Conservation (phyloP, 2,888 invertebrate species). For the Chironomus tentans region DNA sequence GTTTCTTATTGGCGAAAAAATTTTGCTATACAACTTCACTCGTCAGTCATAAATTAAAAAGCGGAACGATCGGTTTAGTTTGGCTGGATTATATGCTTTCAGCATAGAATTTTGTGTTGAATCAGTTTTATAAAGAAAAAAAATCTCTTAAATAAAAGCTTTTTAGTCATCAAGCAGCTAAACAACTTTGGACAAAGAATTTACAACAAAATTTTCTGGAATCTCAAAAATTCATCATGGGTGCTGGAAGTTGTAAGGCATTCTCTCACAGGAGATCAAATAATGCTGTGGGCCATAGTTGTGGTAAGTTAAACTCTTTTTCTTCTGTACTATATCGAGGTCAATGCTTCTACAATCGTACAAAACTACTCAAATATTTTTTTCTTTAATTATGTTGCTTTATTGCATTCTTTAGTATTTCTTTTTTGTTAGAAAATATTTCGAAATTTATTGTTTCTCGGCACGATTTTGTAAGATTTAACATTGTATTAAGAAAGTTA, state of each 20-base stretch:
- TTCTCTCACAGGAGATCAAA: constrained; percentile 1
- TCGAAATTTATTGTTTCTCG: not conserved
- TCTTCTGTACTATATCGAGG: not conserved
- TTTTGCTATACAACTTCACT: too few relatives aligned
- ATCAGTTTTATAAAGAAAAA: not conserved
- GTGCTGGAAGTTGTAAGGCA: constrained; percentile 18
- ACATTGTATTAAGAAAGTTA: not conserved
- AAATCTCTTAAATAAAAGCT: not conserved
- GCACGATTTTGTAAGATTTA: not conserved
- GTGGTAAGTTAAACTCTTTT: not conserved
- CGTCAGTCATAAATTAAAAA: not conserved
- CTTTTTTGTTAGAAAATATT: not conserved
- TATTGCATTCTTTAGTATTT: not conserved
- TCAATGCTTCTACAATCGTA: not conserved
- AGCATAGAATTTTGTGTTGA: not conserved
- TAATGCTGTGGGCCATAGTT: not conserved
- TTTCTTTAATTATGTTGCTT: not conserved
- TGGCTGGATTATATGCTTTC: not conserved
- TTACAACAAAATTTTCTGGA: not conserved
- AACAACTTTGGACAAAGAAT: not conserved
- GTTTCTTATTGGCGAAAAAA: too few relatives aligned
- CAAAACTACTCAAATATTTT: not conserved
- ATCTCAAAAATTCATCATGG: not conserved
- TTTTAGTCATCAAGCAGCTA: not conserved
- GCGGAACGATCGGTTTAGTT: constrained; percentile 6